Base-by-base conservation (phyloP, 1,140 invertebrate genomes). In the Cardiocondyla obscurior region DNA sequence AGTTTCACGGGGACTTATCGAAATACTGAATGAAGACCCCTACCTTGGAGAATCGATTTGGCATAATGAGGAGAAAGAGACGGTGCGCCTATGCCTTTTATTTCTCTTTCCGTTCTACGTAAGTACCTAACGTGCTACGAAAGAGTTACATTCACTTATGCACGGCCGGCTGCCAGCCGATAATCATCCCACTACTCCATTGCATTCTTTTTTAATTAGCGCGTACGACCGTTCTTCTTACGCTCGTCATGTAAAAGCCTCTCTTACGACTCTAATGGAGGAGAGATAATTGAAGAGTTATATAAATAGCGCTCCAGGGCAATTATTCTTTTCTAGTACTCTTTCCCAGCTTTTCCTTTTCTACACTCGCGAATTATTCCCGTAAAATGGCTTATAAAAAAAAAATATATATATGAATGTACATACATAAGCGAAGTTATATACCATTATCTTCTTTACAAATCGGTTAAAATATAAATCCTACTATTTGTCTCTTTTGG, bases 101-200 rank as follows among this genome's bases (percentile, higher is more conserved):
- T 44, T 33, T 64, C 42, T 64, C 42, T n/a, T n/a, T 73, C 30
- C 49, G 10, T 76, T 70, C 70, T 65, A 51, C 57, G 7, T 6
- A 62, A 83, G 49, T 83, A 70, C 53, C 4, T 55, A 51, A 44
- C 55, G 19, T 33, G 64, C 67, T 62, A n/a, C 44, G 57, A 76
- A 55, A 70, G 57, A 8, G 14, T 86, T 85, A 86, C 79, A 51
- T 85, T 85, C 84, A 85, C 79, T 72, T 82, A 77, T 60, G 55
- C 64, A 58, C 28, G 39, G 42, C 22, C n/a, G 67, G 49, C 36
- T 73, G 36, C 67, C 42, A 42, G 3, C 28, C 65, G 64, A 86
- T 70, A 70, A 70, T 81, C 65, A 70, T 70, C 49, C 60, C 51
- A 42, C 76, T 81, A 57, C 39, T 81, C 76, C 1, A 42, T n/a